Evolutionary conservation across 2,113 vertebrate genomes (phyloP), one percentile per base, ranked within the genome.

Genomic region (Toxostoma redivivum): DNA sequence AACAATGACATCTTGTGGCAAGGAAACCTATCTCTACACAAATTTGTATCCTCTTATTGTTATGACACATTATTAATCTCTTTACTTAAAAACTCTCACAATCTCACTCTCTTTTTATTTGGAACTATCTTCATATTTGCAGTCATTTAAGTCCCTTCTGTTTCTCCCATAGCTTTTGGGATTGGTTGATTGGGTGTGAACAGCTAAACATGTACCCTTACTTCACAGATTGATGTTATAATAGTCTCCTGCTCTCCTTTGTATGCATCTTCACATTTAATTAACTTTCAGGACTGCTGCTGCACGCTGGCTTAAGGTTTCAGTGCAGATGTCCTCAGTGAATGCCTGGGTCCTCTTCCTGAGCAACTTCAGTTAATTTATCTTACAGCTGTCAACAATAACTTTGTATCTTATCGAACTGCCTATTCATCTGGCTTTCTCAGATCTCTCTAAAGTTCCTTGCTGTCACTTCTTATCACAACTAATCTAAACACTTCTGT

Each of bases 401-500:
- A 91, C 87, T 96, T 95, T 77, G 87, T 88, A 70, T 76, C 54
- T 94, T 95, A 92, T 90, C 84, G 91, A 90, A 90, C 54, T 62
- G 88, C 62, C 86, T 95, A 69, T 91, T 96, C 90, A 91, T 96
- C 81, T 94, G 87, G 37, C 74, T 94, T 91, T 73, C 78, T 85
- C 79, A 88, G 84, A 87, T 91, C 81, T 70, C 87, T 95, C 93
- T 95, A 91, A 96, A 95, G 93, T 91, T 95, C 71, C 66, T 95
- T 71, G 69, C 78, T 95, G 93, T 86, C 87, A 80, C 85, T 94
- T 95, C 90, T 85, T 92, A 93, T 92, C 93, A 73, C 4, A 15
- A 79, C 85, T 86, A 93, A 95, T 95, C 88, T 97, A 94, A 97
- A 93, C 83, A 93, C 66, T 94, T 92, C 86, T 96, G 94, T 92